phyloP scores from a whole-genome alignment of 2,797 vertebrate species.

The Macroramphosus scolopax region DNA sequence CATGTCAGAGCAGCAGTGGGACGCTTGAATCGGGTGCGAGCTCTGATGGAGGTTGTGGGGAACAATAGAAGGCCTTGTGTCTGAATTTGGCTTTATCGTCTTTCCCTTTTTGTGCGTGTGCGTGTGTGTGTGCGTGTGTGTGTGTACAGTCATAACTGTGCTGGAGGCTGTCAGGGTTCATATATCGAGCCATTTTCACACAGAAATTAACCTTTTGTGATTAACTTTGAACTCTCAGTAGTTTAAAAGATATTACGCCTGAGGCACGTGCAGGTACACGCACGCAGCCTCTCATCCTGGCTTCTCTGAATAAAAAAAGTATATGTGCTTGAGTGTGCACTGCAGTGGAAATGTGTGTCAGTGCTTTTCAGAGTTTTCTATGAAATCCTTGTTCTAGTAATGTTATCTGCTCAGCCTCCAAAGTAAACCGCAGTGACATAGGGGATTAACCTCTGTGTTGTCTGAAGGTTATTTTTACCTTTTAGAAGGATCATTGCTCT shows the following conservation, averaged over 20 bases:
- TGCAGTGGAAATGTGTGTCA: constrained; percentile 53
- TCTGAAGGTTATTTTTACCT: constrained; percentile 68
- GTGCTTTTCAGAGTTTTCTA: constrained; percentile 52
- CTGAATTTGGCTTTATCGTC: constrained; percentile 35
- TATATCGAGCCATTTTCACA: constrained; percentile 18
- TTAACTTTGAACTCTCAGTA: no score
- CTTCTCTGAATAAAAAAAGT: constrained; percentile 4
- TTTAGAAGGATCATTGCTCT: constrained; percentile 31
- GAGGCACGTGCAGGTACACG: no score
- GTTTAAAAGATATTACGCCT: no score
- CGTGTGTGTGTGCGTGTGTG: constrained; percentile 9
- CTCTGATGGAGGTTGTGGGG: constrained; percentile 19
- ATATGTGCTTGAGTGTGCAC: constrained; percentile 11
- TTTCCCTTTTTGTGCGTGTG: constrained; percentile 23
- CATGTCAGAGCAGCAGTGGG: constrained; percentile 29
- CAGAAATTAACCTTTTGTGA: background rate
- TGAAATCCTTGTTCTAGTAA: constrained; percentile 69
- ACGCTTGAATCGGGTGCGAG: constrained; percentile 14
- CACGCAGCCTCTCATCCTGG: constrained; percentile 1
- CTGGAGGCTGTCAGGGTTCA: constrained; percentile 12
- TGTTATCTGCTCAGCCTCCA: constrained; percentile 57
- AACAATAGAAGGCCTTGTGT: constrained; percentile 62
- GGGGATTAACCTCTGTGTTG: constrained; percentile 69
- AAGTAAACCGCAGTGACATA: constrained; percentile 65
- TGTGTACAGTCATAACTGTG: constrained; percentile 21